Evolutionary conservation across 1,140 invertebrate genomes (phyloP).

Genomic region (Bombus pascuorum): DNA sequence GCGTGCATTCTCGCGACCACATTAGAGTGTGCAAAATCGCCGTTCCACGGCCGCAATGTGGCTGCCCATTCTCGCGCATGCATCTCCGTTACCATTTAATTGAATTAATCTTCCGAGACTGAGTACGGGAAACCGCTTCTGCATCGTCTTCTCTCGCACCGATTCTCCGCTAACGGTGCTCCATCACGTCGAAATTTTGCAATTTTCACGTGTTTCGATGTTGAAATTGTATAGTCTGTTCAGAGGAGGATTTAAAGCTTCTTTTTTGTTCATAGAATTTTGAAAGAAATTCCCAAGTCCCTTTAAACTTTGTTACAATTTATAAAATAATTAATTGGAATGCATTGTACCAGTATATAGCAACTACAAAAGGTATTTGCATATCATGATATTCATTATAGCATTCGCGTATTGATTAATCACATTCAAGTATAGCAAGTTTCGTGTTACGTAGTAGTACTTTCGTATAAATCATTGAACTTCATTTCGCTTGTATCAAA

Average conservation of each 20-base stretch:
- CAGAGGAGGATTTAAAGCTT: not conserved
- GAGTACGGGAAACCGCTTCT: not conserved
- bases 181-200: not conserved
- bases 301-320: no score
- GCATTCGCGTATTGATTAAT: no score
- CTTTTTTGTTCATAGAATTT: not conserved
- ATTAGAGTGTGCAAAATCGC: conserved; percentile 61
- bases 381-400: no score
- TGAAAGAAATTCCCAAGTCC: not conserved
- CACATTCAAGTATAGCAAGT: no score
- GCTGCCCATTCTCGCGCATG: conserved; percentile 38
- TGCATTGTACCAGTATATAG: no score
- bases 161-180: not conserved
- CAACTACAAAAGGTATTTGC: no score
- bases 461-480: no score
- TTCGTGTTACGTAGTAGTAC: no score
- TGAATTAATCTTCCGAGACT: conserved; percentile 57
- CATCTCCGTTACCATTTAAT: conserved; percentile 65
- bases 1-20: conserved; percentile 57
- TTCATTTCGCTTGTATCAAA: no score
- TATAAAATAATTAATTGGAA: no score
- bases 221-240: not conserved
- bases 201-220: not conserved
- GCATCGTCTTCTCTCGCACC: not conserved
- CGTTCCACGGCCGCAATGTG: conserved; percentile 50